Base-by-base conservation (phyloP, 2,888 invertebrate species). In the Nebria salina region DNA sequence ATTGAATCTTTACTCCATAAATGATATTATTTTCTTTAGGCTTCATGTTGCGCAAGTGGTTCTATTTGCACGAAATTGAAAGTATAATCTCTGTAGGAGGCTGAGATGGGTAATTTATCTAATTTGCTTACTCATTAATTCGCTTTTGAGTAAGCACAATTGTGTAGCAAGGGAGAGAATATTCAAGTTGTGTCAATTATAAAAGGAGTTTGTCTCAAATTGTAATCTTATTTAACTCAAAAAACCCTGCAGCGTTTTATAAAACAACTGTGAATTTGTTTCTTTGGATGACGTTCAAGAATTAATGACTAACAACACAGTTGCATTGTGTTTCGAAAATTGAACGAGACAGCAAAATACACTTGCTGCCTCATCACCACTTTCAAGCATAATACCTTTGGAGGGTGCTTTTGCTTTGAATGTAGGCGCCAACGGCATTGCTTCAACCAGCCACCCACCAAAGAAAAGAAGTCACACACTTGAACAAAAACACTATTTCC, bases 401-500 rank as follows among this genome's bases (percentile, higher is more conserved):
- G 92, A 92, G 83, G 93, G 91, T 86, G 95, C 93, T 87, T 93
- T 94, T 86, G 95, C 95, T 91, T 95, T 95, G 91, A 95, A 96
- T 88, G 93, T 95, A 85, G 95, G 95, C 85, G 93, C 91, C 88
- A 94, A 92, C 93, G 93, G 94, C 90, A 92, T 91, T 89, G 92
- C 90, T 89, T 93, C 93, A 93, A 34, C 34, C 34, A 34, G 34
- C 54, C 54, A 54, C 54, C 54, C 54, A 54, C 54, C 54, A 54
- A 8, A 54, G 54, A 11, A 54, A 54, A 54, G 54, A 54, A 54
- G 54, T 54, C 54, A 93, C 90, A 84, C 79, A 78, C 66, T 43
- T 34, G 73, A 15, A 8, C 66, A 43, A 11, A 3, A n/a, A 41
- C 25, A 79, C 74, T 1, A 72, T 41, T 70, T 70, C 1, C 70